Conservation (phyloP, 2,113 vertebrate genomes). For the Glareola pratincola region DNA sequence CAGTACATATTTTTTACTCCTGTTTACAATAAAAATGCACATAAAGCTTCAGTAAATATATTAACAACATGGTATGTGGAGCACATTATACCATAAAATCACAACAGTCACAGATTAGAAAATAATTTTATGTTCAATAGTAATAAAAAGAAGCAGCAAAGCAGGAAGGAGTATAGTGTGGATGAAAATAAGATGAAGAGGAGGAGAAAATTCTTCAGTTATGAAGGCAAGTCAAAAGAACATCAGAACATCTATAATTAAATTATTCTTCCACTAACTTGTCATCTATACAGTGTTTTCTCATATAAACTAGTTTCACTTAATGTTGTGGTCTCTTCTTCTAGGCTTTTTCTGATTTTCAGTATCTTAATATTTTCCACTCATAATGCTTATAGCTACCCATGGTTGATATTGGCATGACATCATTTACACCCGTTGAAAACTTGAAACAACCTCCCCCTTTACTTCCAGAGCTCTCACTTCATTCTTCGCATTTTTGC, state of each 20-base stretch:
- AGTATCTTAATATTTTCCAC: background rate
- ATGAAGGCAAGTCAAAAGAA: background rate
- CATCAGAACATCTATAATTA: background rate
- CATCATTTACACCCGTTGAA: background rate
- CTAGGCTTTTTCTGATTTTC: background rate
- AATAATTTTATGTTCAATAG: background rate
- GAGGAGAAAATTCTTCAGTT: background rate
- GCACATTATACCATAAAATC: background rate
- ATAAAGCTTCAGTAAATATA: background rate
- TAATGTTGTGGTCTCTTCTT: background rate
- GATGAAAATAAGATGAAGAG: background rate
- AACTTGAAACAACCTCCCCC: background rate
- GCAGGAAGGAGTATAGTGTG: background rate
- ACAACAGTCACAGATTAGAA: background rate
- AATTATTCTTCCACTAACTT: background rate
- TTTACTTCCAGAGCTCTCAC: background rate
- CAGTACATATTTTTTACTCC: background rate
- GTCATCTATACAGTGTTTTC: background rate
- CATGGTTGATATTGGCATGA: background rate
- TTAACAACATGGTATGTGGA: background rate
- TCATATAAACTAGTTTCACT: background rate
- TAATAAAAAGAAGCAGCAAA: background rate
- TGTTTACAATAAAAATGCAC: background rate
- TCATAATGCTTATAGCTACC: background rate
- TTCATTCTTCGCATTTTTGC: background rate